These are phyloP conservation scores for Venusia cambrica DNA, from an alignment of 2,888 invertebrate species.

Conservation along the genomic window DNA sequence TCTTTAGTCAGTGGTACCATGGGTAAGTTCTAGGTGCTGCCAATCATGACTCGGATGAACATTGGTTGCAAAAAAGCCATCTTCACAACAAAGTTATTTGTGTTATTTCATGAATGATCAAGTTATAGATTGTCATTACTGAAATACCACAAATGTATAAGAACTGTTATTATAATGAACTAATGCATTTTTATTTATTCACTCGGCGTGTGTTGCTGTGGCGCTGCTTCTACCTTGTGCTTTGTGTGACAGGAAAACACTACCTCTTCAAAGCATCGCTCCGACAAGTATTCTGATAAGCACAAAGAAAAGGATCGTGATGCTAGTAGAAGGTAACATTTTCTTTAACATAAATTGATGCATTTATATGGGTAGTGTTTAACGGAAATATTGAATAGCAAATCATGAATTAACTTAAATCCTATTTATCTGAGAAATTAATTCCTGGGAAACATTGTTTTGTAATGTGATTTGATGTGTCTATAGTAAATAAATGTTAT, in stretches of 20 bases:
- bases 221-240: conserved; percentile 82
- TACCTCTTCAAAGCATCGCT: conserved; percentile 78
- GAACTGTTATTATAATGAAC: conserved; percentile 61
- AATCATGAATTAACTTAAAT: too few relatives aligned
- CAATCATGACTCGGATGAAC: conserved; percentile 57
- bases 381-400: too few relatives aligned
- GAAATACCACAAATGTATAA: conserved; percentile 56
- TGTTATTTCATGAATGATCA: conserved; percentile 54
- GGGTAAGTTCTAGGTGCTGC: conserved; percentile 84
- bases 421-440: too few relatives aligned
- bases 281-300: conserved; percentile 79
- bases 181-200: conserved; percentile 79
- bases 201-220: conserved; percentile 81
- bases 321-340: conserved; percentile 55
- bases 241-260: conserved; percentile 82
- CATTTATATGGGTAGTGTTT: too few relatives aligned
- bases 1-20: conserved; percentile 82
- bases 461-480: too few relatives aligned
- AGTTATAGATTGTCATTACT: conserved; percentile 42
- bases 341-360: conserved; percentile 2
- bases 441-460: too few relatives aligned
- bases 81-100: conserved; percentile 55
- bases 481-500: too few relatives aligned
- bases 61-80: conserved; percentile 59
- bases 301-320: conserved; percentile 72